Evolutionary conservation across 2,113 vertebrate species (phyloP).

Genomic region (Cephalopterus ornatus): DNA sequence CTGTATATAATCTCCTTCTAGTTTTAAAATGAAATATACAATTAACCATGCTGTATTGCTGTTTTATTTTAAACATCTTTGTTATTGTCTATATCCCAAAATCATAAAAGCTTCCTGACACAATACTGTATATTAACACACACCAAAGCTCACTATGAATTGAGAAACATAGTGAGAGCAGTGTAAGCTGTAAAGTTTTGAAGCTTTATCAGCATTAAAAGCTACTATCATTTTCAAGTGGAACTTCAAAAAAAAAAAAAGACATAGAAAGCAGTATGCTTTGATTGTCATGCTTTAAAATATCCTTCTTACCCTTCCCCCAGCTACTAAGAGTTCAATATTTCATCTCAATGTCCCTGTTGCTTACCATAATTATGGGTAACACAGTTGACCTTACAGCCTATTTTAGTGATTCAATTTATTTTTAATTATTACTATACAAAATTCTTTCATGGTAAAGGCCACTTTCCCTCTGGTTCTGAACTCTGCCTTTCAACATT

Average conservation of each 20-base stretch:
- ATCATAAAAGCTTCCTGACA: neutral
- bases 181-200: neutral
- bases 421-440: constrained; percentile 32
- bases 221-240: constrained; percentile 12
- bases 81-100: neutral
- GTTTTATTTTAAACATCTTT: neutral
- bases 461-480: neutral
- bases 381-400: constrained; percentile 6
- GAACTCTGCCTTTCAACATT: neutral
- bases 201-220: constrained; percentile 9
- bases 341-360: constrained; percentile 42
- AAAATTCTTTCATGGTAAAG: constrained; percentile 33
- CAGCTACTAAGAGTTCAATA: neutral
- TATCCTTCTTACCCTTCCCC: neutral
- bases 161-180: neutral
- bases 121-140: neutral
- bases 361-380: constrained; percentile 15
- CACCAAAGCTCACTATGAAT: neutral
- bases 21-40: neutral
- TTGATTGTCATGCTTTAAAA: neutral
- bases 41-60: neutral
- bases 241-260: neutral
- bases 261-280: neutral
- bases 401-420: constrained; percentile 15
- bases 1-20: neutral